Evolutionary conservation across 2,888 invertebrate species (phyloP).

Genomic region (Caenorhabditis uteleia): DNA sequence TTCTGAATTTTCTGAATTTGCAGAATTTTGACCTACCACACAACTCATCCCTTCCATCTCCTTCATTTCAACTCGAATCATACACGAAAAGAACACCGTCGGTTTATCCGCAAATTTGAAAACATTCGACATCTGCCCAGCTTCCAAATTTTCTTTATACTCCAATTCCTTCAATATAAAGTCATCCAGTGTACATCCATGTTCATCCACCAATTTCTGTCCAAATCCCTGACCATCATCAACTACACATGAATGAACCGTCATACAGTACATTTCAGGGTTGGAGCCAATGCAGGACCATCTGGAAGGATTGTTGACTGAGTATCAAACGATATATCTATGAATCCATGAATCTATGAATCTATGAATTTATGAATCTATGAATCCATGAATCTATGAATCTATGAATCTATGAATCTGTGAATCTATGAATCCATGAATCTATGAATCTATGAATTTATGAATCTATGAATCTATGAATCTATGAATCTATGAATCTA

Average conservation of each 20-base stretch:
- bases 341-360: no score
- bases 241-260: constrained; percentile 63
- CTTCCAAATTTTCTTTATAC: constrained; percentile 48
- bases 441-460: not conserved
- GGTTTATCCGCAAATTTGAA: constrained; percentile 67
- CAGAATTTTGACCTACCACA: constrained; percentile 22
- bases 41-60: constrained; percentile 26
- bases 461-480: not conserved
- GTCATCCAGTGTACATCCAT: constrained; percentile 61
- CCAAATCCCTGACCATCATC: constrained; percentile 65
- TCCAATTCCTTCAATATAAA: constrained; percentile 55
- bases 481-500: not conserved
- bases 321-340: no score
- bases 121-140: constrained; percentile 53
- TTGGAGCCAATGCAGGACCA: constrained; percentile 48
- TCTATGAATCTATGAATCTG: not conserved
- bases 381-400: not conserved
- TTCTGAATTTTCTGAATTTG: not conserved
- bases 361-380: not conserved
- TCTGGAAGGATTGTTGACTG: constrained; percentile 10
- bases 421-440: not conserved
- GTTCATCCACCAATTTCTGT: constrained; percentile 61
- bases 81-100: constrained; percentile 64
- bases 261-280: constrained; percentile 57
- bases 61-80: constrained; percentile 59